Evolutionary conservation across 2,113 vertebrate species (phyloP).

Genomic region (Lagopus leucura): DNA sequence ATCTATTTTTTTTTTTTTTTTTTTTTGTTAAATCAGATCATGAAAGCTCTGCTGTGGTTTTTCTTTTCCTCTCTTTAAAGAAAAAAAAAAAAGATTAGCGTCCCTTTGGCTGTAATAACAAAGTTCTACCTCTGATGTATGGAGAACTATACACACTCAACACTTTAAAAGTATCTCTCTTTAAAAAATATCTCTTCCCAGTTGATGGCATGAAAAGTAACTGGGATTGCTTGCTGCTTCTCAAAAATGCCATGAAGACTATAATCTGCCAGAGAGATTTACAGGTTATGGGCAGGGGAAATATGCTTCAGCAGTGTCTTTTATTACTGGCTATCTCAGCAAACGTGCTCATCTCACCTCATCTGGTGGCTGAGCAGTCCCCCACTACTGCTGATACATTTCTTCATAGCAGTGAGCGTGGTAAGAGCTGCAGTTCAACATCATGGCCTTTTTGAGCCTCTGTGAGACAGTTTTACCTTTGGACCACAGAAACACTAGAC

Average conservation of each 20-base stretch:
- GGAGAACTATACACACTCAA: not conserved
- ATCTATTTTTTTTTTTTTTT: not conserved
- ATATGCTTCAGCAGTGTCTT: rapidly evolving
- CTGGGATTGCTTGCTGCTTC: not conserved
- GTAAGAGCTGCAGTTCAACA: not conserved
- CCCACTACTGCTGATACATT: not conserved
- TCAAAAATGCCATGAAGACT: not conserved
- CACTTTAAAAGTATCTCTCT: not conserved
- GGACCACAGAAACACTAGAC: not conserved
- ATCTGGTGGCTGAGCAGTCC: not conserved
- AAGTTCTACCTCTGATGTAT: not conserved
- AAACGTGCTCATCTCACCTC: rapidly evolving
- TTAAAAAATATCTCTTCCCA: not conserved
- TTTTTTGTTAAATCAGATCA: not conserved
- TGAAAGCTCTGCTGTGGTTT: not conserved
- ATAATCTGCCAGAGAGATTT: not conserved
- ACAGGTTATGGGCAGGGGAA: not conserved
- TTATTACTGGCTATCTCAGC: not conserved
- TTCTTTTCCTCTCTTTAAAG: not conserved
- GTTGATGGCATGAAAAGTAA: not conserved
- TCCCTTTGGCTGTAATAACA: not conserved
- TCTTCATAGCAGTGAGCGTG: not conserved
- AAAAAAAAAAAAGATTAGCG: not conserved
- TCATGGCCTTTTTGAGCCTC: not conserved
- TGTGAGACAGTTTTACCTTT: not conserved